Base-by-base conservation (phyloP, 2,797 vertebrate genomes). In the Crax fasciolata region DNA sequence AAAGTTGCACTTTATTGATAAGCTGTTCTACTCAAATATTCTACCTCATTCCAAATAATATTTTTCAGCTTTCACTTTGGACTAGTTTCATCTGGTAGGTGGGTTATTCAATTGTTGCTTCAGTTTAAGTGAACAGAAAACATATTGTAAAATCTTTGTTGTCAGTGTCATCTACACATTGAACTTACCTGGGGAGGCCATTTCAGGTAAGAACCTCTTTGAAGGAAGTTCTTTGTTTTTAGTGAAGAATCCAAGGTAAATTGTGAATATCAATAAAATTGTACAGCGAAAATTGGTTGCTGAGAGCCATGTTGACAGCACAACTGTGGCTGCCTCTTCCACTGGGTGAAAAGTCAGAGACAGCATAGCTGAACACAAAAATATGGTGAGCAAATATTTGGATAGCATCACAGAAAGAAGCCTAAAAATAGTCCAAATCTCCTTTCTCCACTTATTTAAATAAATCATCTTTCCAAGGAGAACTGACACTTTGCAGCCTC, bases 371-470 rank as follows among this genome's bases (percentile, higher is more conserved):
- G 57, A 75, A 67, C n/a, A 58, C 25, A 68, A 82, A 87, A 85
- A 93, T 38, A 80, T 0, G 4, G 67, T 58, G 81, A 91, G 61
- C 46, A 90, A 81, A 85, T 84, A 78, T 89, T 90, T 55, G 38
- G 83, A 81, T 25, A 72, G 17, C 66, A 55, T 81, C 75, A 85
- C 14, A 90, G 76, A 93, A 89, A 92, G 82, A 70, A 71, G 62
- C 54, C 89, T 96, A 95, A 96, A 93, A 88, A 91, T 86, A 94
- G 58, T n/a, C 24, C 62, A 93, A 95, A 89, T 84, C 52, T 75
- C 66, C n/a, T 91, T 93, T 93, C 70, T 87, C 24, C 46, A 30
- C 32, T 87, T 78, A 87, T 82, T 94, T 82, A 90, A 89, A 93
- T 94, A 87, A 96, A 96, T 91, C 76, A 91, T 81, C 87, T 87